A percentile compares a stretch with the other conserved stretches of the same genome.
These are phyloP conservation scores for Seriola aureovittata DNA, from an alignment of 2,113 vertebrate genomes.

Conservation along the genomic window DNA sequence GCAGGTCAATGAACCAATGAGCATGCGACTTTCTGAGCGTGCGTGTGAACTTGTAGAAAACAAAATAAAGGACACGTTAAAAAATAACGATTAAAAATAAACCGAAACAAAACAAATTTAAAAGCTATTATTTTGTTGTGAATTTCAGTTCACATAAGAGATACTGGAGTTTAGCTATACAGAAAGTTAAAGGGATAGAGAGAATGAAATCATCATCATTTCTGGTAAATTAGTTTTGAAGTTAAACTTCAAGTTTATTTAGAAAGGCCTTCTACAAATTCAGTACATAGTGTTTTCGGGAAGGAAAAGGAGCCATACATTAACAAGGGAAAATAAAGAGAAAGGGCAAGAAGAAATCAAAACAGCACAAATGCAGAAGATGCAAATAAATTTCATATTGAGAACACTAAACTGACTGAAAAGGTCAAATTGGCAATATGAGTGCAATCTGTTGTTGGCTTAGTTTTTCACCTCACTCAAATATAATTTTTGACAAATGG, in stretches of 20 bases:
- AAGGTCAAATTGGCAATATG: no score
- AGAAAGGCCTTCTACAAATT: background rate
- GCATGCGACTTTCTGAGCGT: background rate
- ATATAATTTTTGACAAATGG: background rate
- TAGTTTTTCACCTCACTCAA: background rate
- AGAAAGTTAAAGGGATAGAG: background rate
- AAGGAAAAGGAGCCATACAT: background rate
- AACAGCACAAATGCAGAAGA: background rate
- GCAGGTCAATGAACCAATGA: conserved; percentile 24
- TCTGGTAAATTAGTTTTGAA: background rate
- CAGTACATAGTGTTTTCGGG: background rate
- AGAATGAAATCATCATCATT: background rate
- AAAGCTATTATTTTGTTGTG: background rate
- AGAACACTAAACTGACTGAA: background rate
- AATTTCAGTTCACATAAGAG: background rate
- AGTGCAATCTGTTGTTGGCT: background rate
- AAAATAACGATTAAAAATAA: background rate
- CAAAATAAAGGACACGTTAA: background rate
- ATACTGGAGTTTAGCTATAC: background rate
- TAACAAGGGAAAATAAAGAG: background rate
- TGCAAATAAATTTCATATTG: background rate
- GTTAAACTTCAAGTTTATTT: background rate
- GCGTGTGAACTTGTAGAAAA: background rate
- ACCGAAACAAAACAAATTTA: no score
- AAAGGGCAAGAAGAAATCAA: background rate